Evolutionary conservation across 2,888 invertebrate genomes (phyloP).

Genomic region (Epistrophe grossulariae): DNA sequence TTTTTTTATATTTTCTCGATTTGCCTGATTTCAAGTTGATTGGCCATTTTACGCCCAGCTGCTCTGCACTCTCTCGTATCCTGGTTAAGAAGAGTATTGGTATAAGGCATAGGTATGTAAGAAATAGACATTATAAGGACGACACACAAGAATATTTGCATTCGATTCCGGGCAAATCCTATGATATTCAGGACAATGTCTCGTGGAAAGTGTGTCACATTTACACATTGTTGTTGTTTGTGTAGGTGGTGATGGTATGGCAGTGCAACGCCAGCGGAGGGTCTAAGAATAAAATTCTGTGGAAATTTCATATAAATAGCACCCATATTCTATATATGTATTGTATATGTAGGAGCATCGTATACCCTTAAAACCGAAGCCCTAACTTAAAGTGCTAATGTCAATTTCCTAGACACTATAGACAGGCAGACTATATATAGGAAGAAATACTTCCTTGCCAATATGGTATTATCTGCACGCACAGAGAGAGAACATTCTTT

Average conservation of each 20-base stretch:
- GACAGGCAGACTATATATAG: constrained; percentile 32
- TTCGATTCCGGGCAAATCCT: constrained; percentile 53
- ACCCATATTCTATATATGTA: background rate
- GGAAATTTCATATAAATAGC: background rate
- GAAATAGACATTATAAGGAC: constrained; percentile 1
- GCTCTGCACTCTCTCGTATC: constrained; percentile 29
- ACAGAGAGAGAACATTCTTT: background rate
- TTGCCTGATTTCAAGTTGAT: constrained; percentile 62
- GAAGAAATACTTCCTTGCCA: constrained; percentile 30
- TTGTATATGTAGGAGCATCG: no score
- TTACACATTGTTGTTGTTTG: constrained; percentile 36
- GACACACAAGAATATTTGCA: constrained; percentile 68
- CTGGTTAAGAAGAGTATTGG: background rate
- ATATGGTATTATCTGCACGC: constrained; percentile 2
- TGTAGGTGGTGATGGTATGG: background rate
- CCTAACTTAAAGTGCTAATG: constrained; percentile 52
- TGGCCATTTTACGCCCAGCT: constrained; percentile 73
- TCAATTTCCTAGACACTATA: constrained; percentile 51
- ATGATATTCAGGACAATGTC: constrained; percentile 59
- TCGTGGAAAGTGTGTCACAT: constrained; percentile 54
- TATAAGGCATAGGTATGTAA: background rate
- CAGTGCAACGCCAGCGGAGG: no score
- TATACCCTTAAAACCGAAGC: constrained; percentile 21
- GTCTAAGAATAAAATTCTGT: background rate
- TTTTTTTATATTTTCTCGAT: constrained; percentile 10